Evolutionary conservation across 2,113 vertebrate genomes (phyloP), one percentile per base, ranked within the genome.

Genomic region (Neodontobutis hainanensis): DNA sequence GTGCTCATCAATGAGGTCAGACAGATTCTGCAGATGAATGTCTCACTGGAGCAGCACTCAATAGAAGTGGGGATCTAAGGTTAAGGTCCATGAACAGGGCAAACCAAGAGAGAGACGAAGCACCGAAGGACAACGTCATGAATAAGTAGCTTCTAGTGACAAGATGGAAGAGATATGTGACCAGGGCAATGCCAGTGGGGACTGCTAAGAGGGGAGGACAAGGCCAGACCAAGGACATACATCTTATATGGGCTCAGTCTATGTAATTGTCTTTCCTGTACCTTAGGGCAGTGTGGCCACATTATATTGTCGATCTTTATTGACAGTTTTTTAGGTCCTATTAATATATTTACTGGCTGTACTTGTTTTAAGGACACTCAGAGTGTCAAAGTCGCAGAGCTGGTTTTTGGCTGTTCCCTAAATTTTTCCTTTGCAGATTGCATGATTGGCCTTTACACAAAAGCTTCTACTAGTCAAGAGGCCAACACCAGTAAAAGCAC

Each of bases 181-280:
- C 56, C 50, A 14, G 57, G 53, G 63, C 40, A 66, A 14, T 40
- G 9, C 56, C 57, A 36, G 36, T 56, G 32, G 15, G 58, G 69
- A 61, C 63, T 52, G 64, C 48, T 68, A 14, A 68, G 38, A 35
- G 73, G 27, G 50, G 53, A 70, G 5, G 35, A 6, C 55, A 43
- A 77, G 50, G 77, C 57, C 68, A 74, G n/a, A 14, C 73, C 55
- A 75, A 67, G 44, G 67, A 70, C 32, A 73, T 73, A 78, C 48
- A 59, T 72, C 59, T 45, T 14, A 34, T 46, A 72, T 50, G 48
- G 36, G 57, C 19, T 60, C 44, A 36, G 61, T 53, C 5, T 8
- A 8, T 43, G 3, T 43, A 2, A 43, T 14, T 15, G n/a, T 50
- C 7, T 50, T 50, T 50, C 3, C 19, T 27, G 19, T 6, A 34